These are phyloP conservation scores for Masnerella sp. DNA, from an alignment of 2,888 invertebrate species.

Conservation along the genomic window DNA sequence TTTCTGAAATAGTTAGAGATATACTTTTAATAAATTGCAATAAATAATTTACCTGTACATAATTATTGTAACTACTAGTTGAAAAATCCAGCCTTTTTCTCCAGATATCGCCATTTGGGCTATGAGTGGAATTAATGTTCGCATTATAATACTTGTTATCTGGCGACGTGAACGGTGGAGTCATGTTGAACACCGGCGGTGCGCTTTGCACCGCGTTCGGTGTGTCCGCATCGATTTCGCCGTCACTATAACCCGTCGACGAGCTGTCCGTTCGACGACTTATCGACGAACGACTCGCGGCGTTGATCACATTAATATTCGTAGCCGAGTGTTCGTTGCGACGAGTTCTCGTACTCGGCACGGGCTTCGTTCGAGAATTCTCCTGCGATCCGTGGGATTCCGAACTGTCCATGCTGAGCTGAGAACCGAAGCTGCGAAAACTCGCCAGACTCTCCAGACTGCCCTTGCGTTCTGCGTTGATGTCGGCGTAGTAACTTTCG, in stretches of 20 bases:
- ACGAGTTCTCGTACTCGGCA: conserved; percentile 73
- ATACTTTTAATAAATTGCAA: too few species aligned
- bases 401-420: conserved; percentile 78
- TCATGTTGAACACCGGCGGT: conserved; percentile 72
- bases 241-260: conserved; percentile 77
- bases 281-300: conserved; percentile 66
- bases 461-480: conserved; percentile 78
- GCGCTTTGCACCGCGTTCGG: conserved; percentile 74
- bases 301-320: conserved; percentile 65
- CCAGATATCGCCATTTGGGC: conserved; percentile 74
- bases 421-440: conserved; percentile 77
- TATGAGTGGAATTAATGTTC: conserved; percentile 66
- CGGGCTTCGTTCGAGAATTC: conserved; percentile 69
- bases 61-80: conserved; percentile 67
- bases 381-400: conserved; percentile 73
- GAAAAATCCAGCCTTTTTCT: conserved; percentile 68
- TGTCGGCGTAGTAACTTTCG: conserved; percentile 67
- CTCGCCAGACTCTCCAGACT: conserved; percentile 80
- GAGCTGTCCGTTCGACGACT: conserved; percentile 73
- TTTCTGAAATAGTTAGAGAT: too few species aligned
- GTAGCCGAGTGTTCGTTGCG: conserved; percentile 70
- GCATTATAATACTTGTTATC: conserved; percentile 69
- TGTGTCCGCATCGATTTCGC: conserved; percentile 77
- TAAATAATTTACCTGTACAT: conserved; percentile 59
- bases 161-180: conserved; percentile 68